A percentile compares a stretch with the other conserved stretches of the same genome.
phyloP scores from a whole-genome alignment of 1,140 invertebrate species.

The Drosophila carrolli region DNA sequence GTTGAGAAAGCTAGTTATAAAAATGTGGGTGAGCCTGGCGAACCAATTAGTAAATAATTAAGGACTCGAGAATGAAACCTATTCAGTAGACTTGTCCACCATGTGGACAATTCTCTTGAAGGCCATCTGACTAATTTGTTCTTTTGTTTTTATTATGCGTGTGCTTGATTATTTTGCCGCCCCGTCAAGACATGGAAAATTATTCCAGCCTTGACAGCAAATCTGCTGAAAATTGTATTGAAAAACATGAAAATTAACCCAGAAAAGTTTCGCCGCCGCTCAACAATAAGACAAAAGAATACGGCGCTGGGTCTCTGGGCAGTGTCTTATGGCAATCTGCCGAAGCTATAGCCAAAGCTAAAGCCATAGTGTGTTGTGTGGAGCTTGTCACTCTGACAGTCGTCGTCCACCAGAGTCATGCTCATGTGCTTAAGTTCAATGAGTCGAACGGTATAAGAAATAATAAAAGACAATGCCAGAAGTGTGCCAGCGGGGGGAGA shows the following conservation, averaged over 20 bases:
- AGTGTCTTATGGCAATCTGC: constrained; percentile 21
- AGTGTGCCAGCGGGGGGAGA: constrained; percentile 40
- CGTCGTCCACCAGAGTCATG: constrained; percentile 40
- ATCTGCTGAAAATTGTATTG: constrained; percentile 57
- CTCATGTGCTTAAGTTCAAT: constrained; percentile 63
- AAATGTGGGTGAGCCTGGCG: too few species aligned
- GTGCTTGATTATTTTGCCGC: constrained; percentile 57
- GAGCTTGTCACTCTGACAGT: constrained; percentile 37
- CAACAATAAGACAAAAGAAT: constrained; percentile 64
- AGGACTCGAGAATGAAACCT: background rate
- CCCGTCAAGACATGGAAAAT: constrained; percentile 56
- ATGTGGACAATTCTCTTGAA: constrained; percentile 7
- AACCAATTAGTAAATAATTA: background rate
- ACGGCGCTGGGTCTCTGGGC: constrained; percentile 30
- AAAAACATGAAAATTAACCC: constrained; percentile 66
- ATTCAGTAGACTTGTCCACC: background rate
- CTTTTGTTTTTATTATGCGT: constrained; percentile 54
- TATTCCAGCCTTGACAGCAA: constrained; percentile 65
- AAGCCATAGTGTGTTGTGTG: background rate
- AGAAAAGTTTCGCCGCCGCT: constrained; percentile 51
- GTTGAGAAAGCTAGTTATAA: too few species aligned
- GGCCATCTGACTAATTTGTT: constrained; percentile 41
- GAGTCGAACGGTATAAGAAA: constrained; percentile 56
- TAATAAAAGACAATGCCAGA: constrained; percentile 45
- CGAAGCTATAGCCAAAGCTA: background rate